Percentiles rank a stretch among this genome's conserved stretches.
Evolutionary conservation across 2,797 vertebrate species (phyloP).

Genomic region (Silurus lanzhouensis): DNA sequence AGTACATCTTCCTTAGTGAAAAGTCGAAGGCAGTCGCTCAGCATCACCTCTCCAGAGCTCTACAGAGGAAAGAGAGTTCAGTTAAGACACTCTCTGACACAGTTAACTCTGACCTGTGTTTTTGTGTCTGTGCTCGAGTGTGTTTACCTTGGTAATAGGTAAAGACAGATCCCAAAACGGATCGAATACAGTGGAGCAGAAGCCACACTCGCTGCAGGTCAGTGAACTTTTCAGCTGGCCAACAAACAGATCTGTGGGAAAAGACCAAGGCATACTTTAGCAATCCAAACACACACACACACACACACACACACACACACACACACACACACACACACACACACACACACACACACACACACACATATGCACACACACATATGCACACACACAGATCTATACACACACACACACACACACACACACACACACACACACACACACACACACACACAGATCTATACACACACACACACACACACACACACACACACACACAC

Average conservation of each 20-base stretch:
- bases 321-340: background rate
- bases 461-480: background rate
- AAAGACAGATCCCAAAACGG: constrained; percentile 97
- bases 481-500: constrained; percentile 9
- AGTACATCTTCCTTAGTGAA: constrained; percentile 94
- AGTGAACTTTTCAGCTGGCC: constrained; percentile 94
- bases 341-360: background rate
- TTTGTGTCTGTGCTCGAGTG: constrained; percentile 41
- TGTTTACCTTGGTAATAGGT: constrained; percentile 86
- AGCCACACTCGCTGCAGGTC: constrained; percentile 88
- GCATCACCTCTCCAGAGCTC: constrained; percentile 82
- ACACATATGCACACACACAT: no score
- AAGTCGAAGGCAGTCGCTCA: constrained; percentile 90
- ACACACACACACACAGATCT: background rate
- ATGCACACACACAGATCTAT: background rate
- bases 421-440: background rate
- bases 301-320: constrained; percentile 4
- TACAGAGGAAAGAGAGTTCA: constrained; percentile 68
- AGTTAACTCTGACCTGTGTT: background rate
- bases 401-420: background rate
- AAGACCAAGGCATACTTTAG: background rate
- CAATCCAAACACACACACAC: background rate
- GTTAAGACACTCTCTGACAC: background rate
- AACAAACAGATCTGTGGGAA: constrained; percentile 88
- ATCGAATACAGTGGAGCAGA: constrained; percentile 92